Evolutionary conservation across 92 coral and sea anemone genomes (phyloP).

Genomic region (Desmophyllum pertusum): DNA sequence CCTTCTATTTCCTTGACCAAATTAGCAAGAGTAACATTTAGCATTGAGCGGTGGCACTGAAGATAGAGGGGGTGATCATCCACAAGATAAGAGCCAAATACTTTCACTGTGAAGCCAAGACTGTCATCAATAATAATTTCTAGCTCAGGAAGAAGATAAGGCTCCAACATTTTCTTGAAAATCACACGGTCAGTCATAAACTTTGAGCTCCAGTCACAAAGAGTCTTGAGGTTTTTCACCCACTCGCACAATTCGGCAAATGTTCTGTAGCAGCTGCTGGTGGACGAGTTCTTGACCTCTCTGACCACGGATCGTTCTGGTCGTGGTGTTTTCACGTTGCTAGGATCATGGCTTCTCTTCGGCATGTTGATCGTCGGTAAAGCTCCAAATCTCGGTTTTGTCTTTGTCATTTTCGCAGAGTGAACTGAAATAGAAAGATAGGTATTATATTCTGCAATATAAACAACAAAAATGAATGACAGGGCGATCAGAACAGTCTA

Average conservation of each 20-base stretch:
- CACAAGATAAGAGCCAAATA: conserved; percentile 44
- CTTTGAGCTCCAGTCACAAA: too few relatives aligned
- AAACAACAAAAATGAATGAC: not conserved
- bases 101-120: too few relatives aligned
- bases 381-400: conserved; percentile 43
- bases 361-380: conserved; percentile 58
- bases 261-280: conserved; percentile 47
- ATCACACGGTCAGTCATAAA: conserved; percentile 46
- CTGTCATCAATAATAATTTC: conserved; percentile 54
- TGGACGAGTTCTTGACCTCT: conserved; percentile 23
- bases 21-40: too few relatives aligned
- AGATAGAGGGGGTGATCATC: conserved; percentile 57
- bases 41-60: conserved; percentile 17
- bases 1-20: conserved; percentile 42
- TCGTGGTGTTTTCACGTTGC: conserved; percentile 25
- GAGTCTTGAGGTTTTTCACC: too few relatives aligned
- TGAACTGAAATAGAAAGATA: conserved; percentile 12
- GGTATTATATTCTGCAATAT: not conserved
- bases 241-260: conserved; percentile 58
- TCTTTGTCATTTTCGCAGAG: conserved; percentile 43
- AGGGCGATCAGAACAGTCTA: too few relatives aligned
- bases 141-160: conserved; percentile 49
- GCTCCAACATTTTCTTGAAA: conserved; percentile 42
- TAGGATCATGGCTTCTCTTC: conserved; percentile 50
- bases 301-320: conserved; percentile 53